These are phyloP conservation scores for Passer domesticus DNA, from an alignment of 2,113 vertebrate genomes.

Conservation along the genomic window DNA sequence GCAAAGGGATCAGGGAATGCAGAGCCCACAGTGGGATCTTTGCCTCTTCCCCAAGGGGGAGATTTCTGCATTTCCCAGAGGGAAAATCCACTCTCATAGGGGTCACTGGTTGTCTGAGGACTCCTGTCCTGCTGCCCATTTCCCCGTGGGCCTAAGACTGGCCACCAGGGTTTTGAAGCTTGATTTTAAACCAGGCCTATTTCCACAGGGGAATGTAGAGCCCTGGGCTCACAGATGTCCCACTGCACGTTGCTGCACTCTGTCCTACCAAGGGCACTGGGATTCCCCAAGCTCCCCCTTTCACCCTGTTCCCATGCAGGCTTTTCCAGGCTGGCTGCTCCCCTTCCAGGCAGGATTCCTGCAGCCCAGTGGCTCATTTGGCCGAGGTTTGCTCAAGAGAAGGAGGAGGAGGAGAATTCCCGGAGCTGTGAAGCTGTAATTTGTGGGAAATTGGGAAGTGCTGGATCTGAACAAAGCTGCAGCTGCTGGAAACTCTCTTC, in stretches of 20 bases:
- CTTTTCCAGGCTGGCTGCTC: not conserved
- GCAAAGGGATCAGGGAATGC: not conserved
- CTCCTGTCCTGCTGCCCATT: not conserved
- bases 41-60: not conserved
- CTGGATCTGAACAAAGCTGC: not conserved
- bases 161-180: not conserved
- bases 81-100: not conserved
- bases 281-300: not conserved
- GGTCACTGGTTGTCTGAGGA: not conserved
- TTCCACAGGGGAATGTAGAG: not conserved
- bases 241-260: not conserved
- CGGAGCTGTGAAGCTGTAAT: not conserved
- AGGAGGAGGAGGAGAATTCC: not conserved
- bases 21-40: not conserved
- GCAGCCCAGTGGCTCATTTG: not conserved
- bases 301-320: not conserved
- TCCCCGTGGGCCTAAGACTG: not conserved
- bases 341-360: not conserved
- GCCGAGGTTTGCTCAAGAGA: fast-evolving
- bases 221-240: not conserved
- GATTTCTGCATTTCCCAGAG: not conserved
- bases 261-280: not conserved
- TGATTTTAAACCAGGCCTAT: not conserved
- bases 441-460: not conserved
- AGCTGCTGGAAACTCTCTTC: not conserved